phyloP scores from a whole-genome alignment of 2,888 invertebrate genomes.

The Meiosimyza platycephala region DNA sequence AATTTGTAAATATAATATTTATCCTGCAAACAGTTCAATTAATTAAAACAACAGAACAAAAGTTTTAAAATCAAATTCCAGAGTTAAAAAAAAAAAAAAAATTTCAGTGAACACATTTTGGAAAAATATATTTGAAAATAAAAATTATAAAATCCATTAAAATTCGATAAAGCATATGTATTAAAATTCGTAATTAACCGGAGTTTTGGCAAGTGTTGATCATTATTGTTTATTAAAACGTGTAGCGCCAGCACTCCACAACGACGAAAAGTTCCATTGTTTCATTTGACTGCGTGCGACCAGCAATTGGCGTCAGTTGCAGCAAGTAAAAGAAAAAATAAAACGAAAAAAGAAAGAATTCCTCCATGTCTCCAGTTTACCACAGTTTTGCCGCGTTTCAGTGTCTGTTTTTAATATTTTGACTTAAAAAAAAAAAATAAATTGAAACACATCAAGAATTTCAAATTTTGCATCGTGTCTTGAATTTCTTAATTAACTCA shows the following conservation, averaged over 20 bases:
- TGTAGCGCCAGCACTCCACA: conserved; percentile 14
- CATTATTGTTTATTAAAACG: not conserved
- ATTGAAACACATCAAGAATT: not conserved
- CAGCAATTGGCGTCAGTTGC: conserved; percentile 5
- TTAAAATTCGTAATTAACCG: not conserved
- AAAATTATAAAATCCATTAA: conserved; percentile 1
- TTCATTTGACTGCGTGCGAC: no score
- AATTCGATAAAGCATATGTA: not conserved
- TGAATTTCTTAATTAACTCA: no score
- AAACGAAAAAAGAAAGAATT: conserved; percentile 19
- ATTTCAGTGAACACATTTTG: not conserved
- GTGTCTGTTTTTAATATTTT: not conserved
- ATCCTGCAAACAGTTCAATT: not conserved
- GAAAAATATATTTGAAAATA: not conserved
- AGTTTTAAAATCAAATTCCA: not conserved
- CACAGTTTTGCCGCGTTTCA: not conserved
- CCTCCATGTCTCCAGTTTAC: conserved; percentile 16
- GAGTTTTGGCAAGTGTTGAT: conserved; percentile 8
- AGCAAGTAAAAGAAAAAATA: conserved; percentile 8
- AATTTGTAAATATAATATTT: no score
- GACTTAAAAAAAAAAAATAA: not conserved
- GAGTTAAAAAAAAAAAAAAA: not conserved
- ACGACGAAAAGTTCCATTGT: no score
- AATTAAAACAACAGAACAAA: not conserved
- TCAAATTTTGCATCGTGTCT: not conserved